Evolutionary conservation across 1,140 invertebrate genomes (phyloP).

Genomic region (Oscheius sp.): DNA sequence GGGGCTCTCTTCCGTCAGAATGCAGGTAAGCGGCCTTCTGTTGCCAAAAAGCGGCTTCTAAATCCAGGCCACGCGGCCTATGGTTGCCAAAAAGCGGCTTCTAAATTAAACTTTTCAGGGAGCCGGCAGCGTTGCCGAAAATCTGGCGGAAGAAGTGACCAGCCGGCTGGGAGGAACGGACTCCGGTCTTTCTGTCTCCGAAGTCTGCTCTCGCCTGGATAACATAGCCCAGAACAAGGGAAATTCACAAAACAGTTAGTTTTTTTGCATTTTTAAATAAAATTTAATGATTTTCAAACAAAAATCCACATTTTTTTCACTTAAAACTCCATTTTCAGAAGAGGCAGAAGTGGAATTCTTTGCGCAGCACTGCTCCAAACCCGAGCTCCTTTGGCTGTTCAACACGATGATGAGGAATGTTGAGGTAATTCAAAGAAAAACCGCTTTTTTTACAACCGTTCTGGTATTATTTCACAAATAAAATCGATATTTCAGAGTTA

Average conservation of each 20-base stretch:
- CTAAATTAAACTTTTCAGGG: too few species aligned
- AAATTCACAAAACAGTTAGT: neutral
- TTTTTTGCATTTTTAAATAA: too few species aligned
- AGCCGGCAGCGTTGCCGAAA: neutral
- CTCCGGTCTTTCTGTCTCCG: neutral
- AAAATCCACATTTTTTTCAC: neutral
- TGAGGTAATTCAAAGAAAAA: neutral
- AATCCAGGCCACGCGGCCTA: too few species aligned
- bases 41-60: neutral
- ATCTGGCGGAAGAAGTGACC: neutral
- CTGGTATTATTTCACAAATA: neutral
- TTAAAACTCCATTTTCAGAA: neutral
- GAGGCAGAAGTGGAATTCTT: neutral
- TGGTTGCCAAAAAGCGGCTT: neutral
- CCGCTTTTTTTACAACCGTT: neutral
- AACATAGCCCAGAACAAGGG: neutral
- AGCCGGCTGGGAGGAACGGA: neutral
- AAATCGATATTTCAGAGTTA: neutral
- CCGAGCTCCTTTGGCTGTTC: constrained; percentile 26
- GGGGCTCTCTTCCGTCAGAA: neutral
- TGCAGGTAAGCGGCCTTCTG: neutral
- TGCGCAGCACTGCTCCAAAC: constrained; percentile 10
- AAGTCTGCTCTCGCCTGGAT: neutral
- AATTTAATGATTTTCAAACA: too few species aligned
- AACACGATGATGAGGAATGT: constrained; percentile 21